These are phyloP conservation scores for Saguinus midas DNA, from an alignment of 2,113 vertebrate genomes.

Conservation along the genomic window DNA sequence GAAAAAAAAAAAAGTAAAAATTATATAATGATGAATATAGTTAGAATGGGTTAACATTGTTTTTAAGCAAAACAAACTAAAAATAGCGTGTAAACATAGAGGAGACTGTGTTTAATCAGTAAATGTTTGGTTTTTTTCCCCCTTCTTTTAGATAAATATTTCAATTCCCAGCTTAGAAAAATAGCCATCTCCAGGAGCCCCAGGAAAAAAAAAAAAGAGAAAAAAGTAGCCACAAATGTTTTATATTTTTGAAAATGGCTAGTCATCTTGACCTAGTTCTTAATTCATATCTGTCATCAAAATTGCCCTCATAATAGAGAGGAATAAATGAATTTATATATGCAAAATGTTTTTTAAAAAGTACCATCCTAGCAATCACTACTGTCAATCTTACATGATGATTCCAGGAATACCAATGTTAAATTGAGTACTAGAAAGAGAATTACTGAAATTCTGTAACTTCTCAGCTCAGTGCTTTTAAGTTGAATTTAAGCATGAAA, in stretches of 20 bases:
- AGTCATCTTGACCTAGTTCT: background rate
- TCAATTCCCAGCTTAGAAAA: slow-evolving; percentile 11
- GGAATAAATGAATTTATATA: background rate
- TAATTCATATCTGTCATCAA: background rate
- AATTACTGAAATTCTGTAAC: background rate
- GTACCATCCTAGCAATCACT: background rate
- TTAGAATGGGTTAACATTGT: background rate
- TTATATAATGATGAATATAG: background rate
- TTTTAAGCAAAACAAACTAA: slow-evolving; percentile 35
- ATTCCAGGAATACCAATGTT: background rate
- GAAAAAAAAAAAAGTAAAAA: background rate
- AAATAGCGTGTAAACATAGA: background rate
- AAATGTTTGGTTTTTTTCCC: background rate
- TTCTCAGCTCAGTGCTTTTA: background rate
- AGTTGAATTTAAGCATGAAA: background rate
- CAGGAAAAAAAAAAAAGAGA: too few relatives aligned
- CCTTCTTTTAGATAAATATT: background rate
- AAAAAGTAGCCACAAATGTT: background rate
- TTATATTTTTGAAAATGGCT: background rate
- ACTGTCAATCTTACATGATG: background rate
- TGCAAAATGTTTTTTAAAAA: background rate
- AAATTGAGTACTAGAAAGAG: background rate
- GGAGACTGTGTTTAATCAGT: background rate
- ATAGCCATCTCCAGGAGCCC: background rate
- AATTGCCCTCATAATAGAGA: background rate